These are phyloP conservation scores for Podotricha telesiphe DNA, from an alignment of 2,888 invertebrate species.

Conservation along the genomic window DNA sequence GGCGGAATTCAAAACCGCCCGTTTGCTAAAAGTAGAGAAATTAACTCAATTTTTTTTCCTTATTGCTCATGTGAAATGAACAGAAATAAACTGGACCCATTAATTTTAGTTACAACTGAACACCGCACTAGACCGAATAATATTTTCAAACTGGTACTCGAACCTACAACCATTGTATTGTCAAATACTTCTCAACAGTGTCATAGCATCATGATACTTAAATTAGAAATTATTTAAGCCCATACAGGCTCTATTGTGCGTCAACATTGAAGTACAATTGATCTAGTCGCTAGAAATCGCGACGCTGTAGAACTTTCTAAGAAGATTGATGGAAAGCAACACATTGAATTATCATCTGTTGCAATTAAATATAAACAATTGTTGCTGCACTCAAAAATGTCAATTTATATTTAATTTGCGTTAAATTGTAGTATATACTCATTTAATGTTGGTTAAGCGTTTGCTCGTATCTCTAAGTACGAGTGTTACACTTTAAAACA, in stretches of 20 bases:
- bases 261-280: conserved; percentile 20
- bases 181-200: neutral
- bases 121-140: too few relatives aligned
- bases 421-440: neutral
- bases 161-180: neutral
- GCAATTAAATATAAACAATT: neutral
- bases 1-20: too few relatives aligned
- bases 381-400: neutral
- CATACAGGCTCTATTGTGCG: conserved; percentile 8
- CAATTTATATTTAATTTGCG: neutral
- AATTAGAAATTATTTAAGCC: conserved; percentile 9
- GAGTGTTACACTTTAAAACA: too few relatives aligned
- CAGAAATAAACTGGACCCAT: too few relatives aligned
- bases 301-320: conserved; percentile 46
- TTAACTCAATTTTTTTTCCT: too few relatives aligned
- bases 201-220: neutral
- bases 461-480: too few relatives aligned
- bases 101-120: too few relatives aligned
- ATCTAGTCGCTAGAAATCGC: conserved; percentile 34
- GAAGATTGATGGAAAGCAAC: conserved; percentile 49
- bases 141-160: neutral
- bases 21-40: too few relatives aligned
- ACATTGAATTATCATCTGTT: conserved; percentile 38
- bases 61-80: too few relatives aligned
- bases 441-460: neutral